Base-by-base conservation (phyloP, 2,888 invertebrate genomes). In the Drosophila mayaguana region DNA sequence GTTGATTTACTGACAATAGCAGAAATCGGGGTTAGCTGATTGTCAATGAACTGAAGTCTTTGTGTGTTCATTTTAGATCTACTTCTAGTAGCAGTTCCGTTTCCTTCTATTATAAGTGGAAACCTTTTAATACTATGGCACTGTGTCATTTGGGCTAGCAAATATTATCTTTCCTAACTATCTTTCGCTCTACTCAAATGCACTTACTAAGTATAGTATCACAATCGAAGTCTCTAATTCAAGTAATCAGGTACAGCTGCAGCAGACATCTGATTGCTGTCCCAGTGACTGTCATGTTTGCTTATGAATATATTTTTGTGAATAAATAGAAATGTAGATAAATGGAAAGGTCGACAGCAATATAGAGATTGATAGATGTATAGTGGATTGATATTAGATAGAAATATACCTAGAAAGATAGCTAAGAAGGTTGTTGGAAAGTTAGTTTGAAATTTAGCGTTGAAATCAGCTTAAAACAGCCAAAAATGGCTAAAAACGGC, bases 221-320 rank as follows among this genome's bases (percentile, higher is more conserved):
- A 9, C 28, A 55, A 42, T 55, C 54, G 7, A 18, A 55, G 28
- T 55, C 12, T 38, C n/a, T 25, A 14, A 20, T 38, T 3, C 18
- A 50, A 50, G 50, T 50, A 32, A n/a, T 50, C 50, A 51, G 16
- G 16, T 36, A n/a, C 48, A n/a, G 48, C 48, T 48, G 48, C 48
- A n/a, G 28, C 12, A 5, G 2, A 0, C 25, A 3, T 11, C 22
- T 14, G 22, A 16, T 25, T 45, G 18, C 25, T 46, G 38, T 22
- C 6, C 57, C 18, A 36, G 36, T 25, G 43, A 22, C 67, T 28
- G 20, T 67, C 20, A 36, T 69, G 57, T 53, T 71, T 53, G 53
- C 46, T 22, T 48, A 28, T 54, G 28, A 70, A 54, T n/a, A 18
- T 32, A n/a, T 28, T 2, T n/a, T n/a, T 25, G 9, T 4, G n/a